Base-by-base conservation (phyloP, 1,140 invertebrate species). In the Cyclargus thomasi region DNA sequence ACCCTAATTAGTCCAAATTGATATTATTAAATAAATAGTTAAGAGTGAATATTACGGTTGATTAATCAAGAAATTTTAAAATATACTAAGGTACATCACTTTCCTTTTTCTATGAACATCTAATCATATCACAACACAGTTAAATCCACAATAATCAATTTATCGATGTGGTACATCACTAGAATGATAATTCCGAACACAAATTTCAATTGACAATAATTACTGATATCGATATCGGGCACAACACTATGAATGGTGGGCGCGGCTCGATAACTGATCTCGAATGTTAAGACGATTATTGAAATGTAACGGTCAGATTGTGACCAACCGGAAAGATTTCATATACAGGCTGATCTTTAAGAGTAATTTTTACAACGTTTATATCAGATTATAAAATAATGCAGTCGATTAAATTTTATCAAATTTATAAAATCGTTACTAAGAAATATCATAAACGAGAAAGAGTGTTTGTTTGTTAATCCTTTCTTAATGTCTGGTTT, bases 281-380 rank as follows among this genome's bases (percentile, higher is more conserved):
- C 74, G 74, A 79, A 80, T 87, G 80, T 84, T 90, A 90, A 90
- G 87, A 86, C 82, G 87, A 88, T 90, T 90, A 90, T 90, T 90
- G 87, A 90, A 90, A 82, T 90, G 87, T 90, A 90, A 90, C 87
- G 87, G 87, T 88, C 87, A 90, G 80, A 88, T 85, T 90, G 85
- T 86, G 85, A 82, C 81, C 86, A 81, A 81, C 80, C 83, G 83
- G 83, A 87, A 86, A 86, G 79, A 85, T 77, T 65, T 64, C 67
- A 68, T 57, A 73, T 81, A 86, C 76, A 83, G 64, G 67, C 53
- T 67, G 70, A 53, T 63, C 18, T 47, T 47, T 23, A 63, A 63
- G 17, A 18, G 6, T 17, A 16, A 35, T 17, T 4, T 21, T 11
- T 22, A 22, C 18, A 16, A 22, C 22, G 29, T 23, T 62, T 62